phyloP scores from a whole-genome alignment of 2,797 vertebrate species.

The Macropus fuliginosus region DNA sequence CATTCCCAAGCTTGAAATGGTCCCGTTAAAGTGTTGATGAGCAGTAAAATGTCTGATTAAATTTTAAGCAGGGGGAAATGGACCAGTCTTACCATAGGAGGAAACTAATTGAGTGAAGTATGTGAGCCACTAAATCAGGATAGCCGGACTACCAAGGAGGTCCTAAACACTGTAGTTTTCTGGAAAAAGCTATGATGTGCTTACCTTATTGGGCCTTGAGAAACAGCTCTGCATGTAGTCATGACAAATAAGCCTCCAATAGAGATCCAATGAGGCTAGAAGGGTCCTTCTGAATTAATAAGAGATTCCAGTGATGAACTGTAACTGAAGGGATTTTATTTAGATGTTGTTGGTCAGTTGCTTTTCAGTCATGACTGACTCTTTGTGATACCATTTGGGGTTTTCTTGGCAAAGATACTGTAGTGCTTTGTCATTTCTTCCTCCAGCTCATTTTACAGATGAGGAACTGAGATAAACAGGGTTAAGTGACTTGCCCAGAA shows the following conservation, averaged over 20 bases:
- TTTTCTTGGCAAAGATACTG: background rate
- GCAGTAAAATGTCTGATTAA: conserved; percentile 87
- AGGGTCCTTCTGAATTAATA: background rate
- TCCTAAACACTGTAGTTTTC: background rate
- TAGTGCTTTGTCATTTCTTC: background rate
- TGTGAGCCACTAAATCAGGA: conserved; percentile 59
- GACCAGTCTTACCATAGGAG: conserved; percentile 69
- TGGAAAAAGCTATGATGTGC: conserved; percentile 21
- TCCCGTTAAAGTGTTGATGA: conserved; percentile 85
- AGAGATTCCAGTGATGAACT: background rate
- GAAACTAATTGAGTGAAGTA: conserved; percentile 74
- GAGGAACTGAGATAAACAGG: background rate
- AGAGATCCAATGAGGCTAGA: background rate
- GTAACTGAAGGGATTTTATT: background rate
- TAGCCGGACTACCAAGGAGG: conserved; percentile 34
- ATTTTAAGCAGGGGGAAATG: conserved; percentile 84
- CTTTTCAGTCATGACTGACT: background rate
- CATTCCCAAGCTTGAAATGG: conserved; percentile 81
- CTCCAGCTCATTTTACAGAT: background rate
- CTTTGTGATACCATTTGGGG: background rate
- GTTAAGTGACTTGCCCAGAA: background rate
- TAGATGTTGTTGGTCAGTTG: background rate
- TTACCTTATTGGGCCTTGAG: conserved; percentile 4
- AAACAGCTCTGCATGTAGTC: background rate
- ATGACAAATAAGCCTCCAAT: conserved; percentile 19